Evolutionary conservation across 2,797 vertebrate species (phyloP).

Genomic region (Sphenodon punctatus): DNA sequence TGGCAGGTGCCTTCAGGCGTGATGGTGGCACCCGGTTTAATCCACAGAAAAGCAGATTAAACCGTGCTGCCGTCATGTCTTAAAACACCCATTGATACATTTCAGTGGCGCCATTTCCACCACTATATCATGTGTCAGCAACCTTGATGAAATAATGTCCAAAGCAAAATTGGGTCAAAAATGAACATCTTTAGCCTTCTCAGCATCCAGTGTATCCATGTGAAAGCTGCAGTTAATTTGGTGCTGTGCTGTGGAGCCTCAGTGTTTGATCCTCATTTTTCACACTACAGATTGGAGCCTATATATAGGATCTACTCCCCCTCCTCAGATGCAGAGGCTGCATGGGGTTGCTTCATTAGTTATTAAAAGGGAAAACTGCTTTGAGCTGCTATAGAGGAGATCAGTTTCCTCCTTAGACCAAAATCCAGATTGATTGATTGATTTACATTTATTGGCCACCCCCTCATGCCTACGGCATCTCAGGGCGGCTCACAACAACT

Average conservation of each 20-base stretch:
- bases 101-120: not conserved
- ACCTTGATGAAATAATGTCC: not conserved
- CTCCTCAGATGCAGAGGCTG: constrained; percentile 40
- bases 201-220: not conserved
- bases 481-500: too few species aligned
- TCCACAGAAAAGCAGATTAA: too few species aligned
- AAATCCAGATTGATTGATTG: too few species aligned
- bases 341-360: constrained; percentile 48
- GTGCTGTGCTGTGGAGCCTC: constrained; percentile 46
- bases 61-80: too few species aligned
- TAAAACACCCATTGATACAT: too few species aligned
- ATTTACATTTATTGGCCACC: too few species aligned
- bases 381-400: too few species aligned
- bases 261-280: constrained; percentile 59
- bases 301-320: constrained; percentile 70
- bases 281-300: constrained; percentile 45
- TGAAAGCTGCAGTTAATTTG: constrained; percentile 39
- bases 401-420: too few species aligned
- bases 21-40: too few species aligned
- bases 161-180: not conserved
- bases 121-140: not conserved
- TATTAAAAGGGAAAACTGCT: constrained; percentile 60
- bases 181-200: constrained; percentile 17
- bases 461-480: too few species aligned
- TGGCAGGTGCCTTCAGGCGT: too few species aligned